Conservation (phyloP, 2,113 vertebrate species). For the Artemisiospiza belli region DNA sequence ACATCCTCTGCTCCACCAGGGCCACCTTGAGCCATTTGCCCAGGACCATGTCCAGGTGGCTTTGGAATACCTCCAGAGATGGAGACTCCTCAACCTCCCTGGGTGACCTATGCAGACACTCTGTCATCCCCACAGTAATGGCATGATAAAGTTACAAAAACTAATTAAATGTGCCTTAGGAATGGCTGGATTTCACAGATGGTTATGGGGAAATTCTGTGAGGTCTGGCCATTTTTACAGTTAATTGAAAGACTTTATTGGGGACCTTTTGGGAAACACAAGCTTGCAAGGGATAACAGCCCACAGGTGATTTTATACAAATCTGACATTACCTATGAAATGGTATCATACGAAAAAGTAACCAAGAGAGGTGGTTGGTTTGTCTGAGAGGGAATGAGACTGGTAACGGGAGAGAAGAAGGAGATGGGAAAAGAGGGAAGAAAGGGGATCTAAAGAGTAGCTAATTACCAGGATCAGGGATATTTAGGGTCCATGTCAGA, state of each 20-base stretch:
- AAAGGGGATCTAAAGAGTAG: background rate
- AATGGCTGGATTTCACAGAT: background rate
- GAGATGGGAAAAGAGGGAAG: background rate
- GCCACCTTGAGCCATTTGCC: background rate
- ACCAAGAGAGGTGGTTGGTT: background rate
- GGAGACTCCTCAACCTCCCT: background rate
- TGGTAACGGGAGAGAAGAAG: background rate
- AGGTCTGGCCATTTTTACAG: background rate
- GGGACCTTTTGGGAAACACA: background rate
- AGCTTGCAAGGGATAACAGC: background rate
- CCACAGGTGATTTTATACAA: background rate
- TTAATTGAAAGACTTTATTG: background rate
- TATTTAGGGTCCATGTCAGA: background rate
- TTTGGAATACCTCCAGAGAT: background rate
- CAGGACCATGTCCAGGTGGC: background rate
- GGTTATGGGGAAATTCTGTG: background rate
- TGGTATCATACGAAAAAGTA: background rate
- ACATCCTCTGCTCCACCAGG: background rate
- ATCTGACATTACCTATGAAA: background rate
- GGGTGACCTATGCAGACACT: background rate
- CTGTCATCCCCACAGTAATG: background rate
- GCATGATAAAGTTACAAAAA: background rate
- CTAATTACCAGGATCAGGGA: background rate
- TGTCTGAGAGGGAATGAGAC: background rate
- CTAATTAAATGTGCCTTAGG: background rate